phyloP scores from a whole-genome alignment of 1,140 invertebrate species.

The Goniozus legneri region DNA sequence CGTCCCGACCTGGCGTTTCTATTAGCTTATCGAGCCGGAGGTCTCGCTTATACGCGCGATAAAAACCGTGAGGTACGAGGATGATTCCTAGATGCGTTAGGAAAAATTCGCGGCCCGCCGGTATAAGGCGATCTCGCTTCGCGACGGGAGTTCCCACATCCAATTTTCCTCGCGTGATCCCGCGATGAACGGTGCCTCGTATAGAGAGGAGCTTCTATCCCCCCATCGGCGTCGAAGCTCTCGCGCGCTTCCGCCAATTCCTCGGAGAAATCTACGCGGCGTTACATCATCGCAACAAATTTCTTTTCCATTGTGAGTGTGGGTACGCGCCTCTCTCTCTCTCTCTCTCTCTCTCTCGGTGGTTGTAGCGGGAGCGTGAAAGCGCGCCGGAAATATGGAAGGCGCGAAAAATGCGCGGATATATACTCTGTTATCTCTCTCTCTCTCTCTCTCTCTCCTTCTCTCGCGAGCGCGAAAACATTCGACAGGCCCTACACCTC shows the following conservation, averaged over 20 bases:
- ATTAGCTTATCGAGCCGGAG: not conserved
- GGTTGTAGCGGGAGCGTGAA: no score
- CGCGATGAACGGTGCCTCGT: constrained; percentile 2
- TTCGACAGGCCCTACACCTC: no score
- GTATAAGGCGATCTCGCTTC: not conserved
- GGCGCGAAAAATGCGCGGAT: no score
- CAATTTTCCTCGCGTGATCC: constrained; percentile 27
- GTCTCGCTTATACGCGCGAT: not conserved
- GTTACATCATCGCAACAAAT: constrained; percentile 44
- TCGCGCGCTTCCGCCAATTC: constrained; percentile 22
- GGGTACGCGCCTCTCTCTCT: constrained; percentile 9
- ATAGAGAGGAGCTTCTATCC: no score
- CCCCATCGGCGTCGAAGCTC: not conserved
- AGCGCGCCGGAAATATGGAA: no score
- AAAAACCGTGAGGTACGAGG: not conserved
- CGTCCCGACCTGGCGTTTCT: no score
- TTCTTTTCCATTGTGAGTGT: constrained; percentile 39
- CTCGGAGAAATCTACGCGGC: constrained; percentile 44
- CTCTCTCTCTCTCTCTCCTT: constrained; percentile 10
- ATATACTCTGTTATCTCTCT: not conserved
- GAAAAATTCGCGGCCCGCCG: no score
- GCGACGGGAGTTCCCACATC: constrained; percentile 26
- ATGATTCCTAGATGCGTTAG: not conserved
- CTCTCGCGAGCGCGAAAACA: constrained; percentile 2
- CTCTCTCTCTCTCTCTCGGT: not conserved